phyloP scores from a whole-genome alignment of 1,140 invertebrate genomes.

The Popillia japonica region DNA sequence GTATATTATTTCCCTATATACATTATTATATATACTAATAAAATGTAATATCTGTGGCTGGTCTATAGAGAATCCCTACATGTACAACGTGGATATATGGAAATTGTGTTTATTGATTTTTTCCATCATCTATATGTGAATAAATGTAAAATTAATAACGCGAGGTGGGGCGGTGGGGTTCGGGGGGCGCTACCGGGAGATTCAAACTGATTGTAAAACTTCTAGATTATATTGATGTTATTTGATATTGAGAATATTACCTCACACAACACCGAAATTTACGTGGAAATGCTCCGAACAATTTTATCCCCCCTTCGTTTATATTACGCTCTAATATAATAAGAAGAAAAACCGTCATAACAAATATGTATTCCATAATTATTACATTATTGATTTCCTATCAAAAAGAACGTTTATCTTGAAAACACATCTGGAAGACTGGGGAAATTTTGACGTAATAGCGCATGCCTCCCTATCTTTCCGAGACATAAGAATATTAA shows the following conservation, averaged over 20 bases:
- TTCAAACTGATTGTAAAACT: constrained; percentile 4
- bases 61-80: too few relatives aligned
- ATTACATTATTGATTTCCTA: constrained; percentile 49
- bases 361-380: constrained; percentile 48
- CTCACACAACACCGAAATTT: background rate
- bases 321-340: background rate
- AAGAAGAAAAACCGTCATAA: constrained; percentile 24
- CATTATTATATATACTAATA: too few relatives aligned
- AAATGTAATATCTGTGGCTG: too few relatives aligned
- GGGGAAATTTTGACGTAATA: background rate
- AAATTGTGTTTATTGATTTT: background rate
- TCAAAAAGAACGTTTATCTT: constrained; percentile 15
- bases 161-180: background rate
- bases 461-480: background rate
- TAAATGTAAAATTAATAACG: background rate
- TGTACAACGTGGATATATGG: background rate
- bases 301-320: background rate
- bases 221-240: background rate
- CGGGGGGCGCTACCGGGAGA: background rate
- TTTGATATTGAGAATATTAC: background rate
- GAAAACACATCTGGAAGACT: background rate
- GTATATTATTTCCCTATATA: too few relatives aligned
- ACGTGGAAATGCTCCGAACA: background rate
- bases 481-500: too few relatives aligned
- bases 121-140: background rate